Evolutionary conservation across 2,113 vertebrate species (phyloP).

Genomic region (Miniopterus natalensis): DNA sequence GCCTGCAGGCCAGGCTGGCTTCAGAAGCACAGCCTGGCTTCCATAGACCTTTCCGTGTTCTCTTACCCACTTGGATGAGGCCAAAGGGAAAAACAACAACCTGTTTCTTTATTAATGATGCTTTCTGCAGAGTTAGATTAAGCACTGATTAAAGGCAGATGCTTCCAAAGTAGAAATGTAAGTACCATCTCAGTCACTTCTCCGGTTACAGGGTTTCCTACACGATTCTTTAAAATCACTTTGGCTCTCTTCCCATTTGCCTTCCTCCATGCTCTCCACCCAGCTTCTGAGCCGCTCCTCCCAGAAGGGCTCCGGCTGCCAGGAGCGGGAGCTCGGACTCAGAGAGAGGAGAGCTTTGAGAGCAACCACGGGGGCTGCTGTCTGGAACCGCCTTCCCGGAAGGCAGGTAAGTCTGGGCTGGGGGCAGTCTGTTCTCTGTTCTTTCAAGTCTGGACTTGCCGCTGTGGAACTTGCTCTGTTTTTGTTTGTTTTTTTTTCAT

Average conservation of each 20-base stretch:
- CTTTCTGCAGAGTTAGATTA: conserved; percentile 82
- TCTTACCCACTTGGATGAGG: conserved; percentile 63
- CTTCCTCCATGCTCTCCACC: conserved; percentile 73
- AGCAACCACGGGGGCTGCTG: not conserved
- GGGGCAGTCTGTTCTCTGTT: not conserved
- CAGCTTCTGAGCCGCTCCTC: conserved; percentile 75
- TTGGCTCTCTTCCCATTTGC: conserved; percentile 78
- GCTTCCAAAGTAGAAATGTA: conserved; percentile 79
- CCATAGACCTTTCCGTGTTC: conserved; percentile 18
- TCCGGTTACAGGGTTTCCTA: conserved; percentile 73
- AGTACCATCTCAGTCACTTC: conserved; percentile 75
- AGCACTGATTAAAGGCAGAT: conserved; percentile 78
- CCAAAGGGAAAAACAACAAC: conserved; percentile 50
- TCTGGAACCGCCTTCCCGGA: not conserved
- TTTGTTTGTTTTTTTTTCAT: not conserved
- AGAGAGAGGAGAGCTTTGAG: not conserved
- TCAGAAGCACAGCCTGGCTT: not conserved
- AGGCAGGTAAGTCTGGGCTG: conserved; percentile 53
- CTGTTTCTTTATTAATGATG: conserved; percentile 82
- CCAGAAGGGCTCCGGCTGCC: conserved; percentile 58
- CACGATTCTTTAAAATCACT: conserved; percentile 75
- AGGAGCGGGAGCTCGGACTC: not conserved
- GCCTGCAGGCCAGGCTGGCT: not conserved
- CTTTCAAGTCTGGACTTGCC: not conserved
- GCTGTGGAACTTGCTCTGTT: not conserved